Percentiles rank a stretch among this genome's conserved stretches.
Evolutionary conservation across 2,113 vertebrate genomes (phyloP).

Genomic region (Struthidea cinerea): DNA sequence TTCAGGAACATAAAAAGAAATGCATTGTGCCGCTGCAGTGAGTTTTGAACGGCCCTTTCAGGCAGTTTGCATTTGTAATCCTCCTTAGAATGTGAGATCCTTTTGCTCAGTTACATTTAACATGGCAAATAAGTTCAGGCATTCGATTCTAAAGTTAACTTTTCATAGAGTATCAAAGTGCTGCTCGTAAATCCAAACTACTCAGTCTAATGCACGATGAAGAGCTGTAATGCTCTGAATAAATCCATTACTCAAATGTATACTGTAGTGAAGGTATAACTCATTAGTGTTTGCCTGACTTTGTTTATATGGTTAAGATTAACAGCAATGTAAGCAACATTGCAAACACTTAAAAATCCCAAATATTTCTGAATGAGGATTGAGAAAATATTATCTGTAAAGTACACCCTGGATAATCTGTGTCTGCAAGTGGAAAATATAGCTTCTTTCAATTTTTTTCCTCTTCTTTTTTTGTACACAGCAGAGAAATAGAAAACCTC

Average conservation of each 20-base stretch:
- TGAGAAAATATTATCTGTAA: neutral
- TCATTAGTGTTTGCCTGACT: neutral
- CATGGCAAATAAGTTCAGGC: neutral
- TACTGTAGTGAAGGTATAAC: neutral
- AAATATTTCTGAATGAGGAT: neutral
- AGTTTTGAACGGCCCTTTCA: neutral
- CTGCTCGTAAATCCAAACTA: neutral
- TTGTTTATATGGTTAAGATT: neutral
- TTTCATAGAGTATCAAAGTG: neutral
- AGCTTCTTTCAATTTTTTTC: neutral
- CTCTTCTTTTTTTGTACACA: neutral
- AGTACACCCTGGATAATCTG: neutral
- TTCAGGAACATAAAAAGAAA: conserved; percentile 12
- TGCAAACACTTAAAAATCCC: neutral
- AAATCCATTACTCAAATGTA: neutral
- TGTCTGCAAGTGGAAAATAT: neutral
- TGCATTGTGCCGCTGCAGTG: neutral
- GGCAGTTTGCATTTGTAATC: conserved; percentile 24
- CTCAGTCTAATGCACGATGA: neutral
- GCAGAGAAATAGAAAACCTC: neutral
- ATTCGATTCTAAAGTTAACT: neutral
- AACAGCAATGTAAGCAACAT: neutral
- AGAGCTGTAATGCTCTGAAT: neutral
- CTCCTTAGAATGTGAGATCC: conserved; percentile 6
- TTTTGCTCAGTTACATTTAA: conserved; percentile 7